Base-by-base conservation (phyloP, 2,113 vertebrate species). In the Gallinago paraguaiae region DNA sequence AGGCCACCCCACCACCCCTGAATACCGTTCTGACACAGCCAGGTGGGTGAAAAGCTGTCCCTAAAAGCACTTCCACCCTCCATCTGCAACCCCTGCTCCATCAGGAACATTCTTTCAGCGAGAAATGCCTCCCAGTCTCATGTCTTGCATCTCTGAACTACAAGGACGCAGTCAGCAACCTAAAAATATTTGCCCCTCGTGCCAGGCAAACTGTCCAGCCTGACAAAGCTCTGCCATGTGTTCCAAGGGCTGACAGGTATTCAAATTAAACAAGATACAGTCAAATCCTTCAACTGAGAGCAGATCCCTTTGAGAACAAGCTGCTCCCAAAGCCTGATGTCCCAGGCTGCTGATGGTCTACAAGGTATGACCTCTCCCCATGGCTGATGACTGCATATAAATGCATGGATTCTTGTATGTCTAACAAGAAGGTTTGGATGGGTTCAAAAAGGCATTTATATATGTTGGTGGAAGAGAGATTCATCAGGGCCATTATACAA, bases 11-110 rank as follows among this genome's bases (percentile, higher is more conserved):
- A 4, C 60, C 88, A 12, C 37, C 94, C 43, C 43, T 74, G 51
- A 79, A 74, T 11, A n/a, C 67, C 4, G 10, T 65, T 23, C 30
- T 81, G 25, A 48, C 86, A 18, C 85, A 71, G 22, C 35, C 84
- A 91, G 97, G 96, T 97, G 89, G 65, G 87, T 83, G 31, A 17
- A 15, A 7, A 57, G 41, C 15, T 59, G 51, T 59, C 56, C 67
- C n/a, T 67, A 48, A 81, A 77, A 27, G 28, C 25, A 31, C 6
- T 18, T 31, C 20, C 14, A n/a, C 16, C 8, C 10, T 35, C 31
- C 19, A 10, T 9, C 43, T 67, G 31, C 15, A 30, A 2, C 10
- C 8, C 8, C 43, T 60, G 0, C 22, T 69, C 41, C 27, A 24
- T 12, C 19, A 31, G 48, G 30, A 23, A 11, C 6, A 2, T 30